phyloP scores from a whole-genome alignment of 2,888 invertebrate genomes.

The Rhagium mordax region DNA sequence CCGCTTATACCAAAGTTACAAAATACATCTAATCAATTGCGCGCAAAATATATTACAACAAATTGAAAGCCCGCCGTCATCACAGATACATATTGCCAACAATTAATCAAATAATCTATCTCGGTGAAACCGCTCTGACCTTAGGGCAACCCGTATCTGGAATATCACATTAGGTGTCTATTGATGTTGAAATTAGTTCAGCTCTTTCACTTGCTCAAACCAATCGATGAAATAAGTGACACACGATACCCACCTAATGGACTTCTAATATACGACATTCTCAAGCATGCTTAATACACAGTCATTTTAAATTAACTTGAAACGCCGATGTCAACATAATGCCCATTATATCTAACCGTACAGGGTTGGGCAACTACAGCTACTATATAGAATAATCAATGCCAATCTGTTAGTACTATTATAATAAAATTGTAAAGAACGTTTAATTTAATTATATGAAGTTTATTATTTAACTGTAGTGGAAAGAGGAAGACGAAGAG shows the following conservation, averaged over 20 bases:
- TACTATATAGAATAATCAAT: background rate
- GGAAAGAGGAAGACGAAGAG: too few species aligned
- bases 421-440: too few species aligned
- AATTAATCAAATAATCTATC: slow-evolving; percentile 19
- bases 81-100: slow-evolving; percentile 15
- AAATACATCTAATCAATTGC: slow-evolving; percentile 25
- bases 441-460: too few species aligned
- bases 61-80: slow-evolving; percentile 24
- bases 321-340: background rate
- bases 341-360: too few species aligned
- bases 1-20: slow-evolving; percentile 14
- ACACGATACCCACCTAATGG: slow-evolving; percentile 5
- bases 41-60: slow-evolving; percentile 17
- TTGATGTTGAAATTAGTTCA: slow-evolving; percentile 18
- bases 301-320: background rate
- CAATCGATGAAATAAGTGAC: slow-evolving; percentile 19
- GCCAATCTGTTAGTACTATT: too few species aligned
- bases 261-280: slow-evolving; percentile 1
- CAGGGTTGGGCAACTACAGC: background rate
- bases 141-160: slow-evolving; percentile 18
- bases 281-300: background rate
- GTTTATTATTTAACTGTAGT: too few species aligned
- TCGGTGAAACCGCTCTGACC: slow-evolving; percentile 10
- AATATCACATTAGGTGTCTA: slow-evolving; percentile 23
- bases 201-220: slow-evolving; percentile 17